phyloP scores from a whole-genome alignment of 2,113 vertebrate species.

The Oncorhynchus keta region DNA sequence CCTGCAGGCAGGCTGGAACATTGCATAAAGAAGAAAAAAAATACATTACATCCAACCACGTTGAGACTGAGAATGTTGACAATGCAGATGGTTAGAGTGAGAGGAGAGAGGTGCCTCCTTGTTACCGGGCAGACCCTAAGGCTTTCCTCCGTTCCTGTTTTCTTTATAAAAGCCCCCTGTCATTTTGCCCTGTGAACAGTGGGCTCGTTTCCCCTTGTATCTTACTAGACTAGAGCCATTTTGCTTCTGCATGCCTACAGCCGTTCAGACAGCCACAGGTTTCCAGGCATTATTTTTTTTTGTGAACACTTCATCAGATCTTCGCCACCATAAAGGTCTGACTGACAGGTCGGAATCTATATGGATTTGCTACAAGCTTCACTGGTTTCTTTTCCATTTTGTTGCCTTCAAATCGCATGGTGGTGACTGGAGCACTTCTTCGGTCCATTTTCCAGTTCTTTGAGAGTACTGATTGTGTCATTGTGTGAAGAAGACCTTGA shows the following conservation, averaged over 20 bases:
- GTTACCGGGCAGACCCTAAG: slow-evolving; percentile 1
- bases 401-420: neutral
- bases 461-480: neutral
- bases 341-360: neutral
- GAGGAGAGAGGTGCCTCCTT: neutral
- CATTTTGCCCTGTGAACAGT: neutral
- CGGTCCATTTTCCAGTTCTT: neutral
- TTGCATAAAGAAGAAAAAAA: neutral
- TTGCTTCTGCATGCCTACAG: slow-evolving; percentile 34
- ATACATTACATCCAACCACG: neutral
- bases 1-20: slow-evolving; percentile 32
- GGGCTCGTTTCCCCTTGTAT: neutral
- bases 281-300: neutral
- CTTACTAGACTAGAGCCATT: slow-evolving; percentile 4
- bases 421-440: neutral
- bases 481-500: neutral
- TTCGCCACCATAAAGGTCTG: neutral
- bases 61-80: slow-evolving; percentile 38
- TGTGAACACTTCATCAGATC: neutral
- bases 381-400: neutral
- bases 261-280: slow-evolving; percentile 12
- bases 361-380: neutral
- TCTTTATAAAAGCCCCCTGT: slow-evolving; percentile 7
- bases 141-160: slow-evolving; percentile 1
- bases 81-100: slow-evolving; percentile 41